Evolutionary conservation across 2,797 vertebrate species (phyloP), one percentile per base, ranked within the genome.

Genomic region (Pantherophis vulpinus): DNA sequence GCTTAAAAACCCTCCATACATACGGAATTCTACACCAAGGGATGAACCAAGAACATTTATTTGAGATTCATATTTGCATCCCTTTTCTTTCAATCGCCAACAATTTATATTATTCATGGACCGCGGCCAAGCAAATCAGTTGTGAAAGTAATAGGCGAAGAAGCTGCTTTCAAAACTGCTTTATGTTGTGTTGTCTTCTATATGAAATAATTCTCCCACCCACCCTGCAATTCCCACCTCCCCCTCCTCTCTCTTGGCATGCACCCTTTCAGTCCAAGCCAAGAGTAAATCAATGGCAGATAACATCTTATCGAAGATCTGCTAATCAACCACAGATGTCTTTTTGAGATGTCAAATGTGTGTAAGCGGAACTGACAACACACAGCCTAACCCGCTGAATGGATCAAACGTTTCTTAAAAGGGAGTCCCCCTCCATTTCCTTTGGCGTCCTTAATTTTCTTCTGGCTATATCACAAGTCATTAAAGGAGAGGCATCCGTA

Each of bases 281-380:
- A 79, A 79, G 18, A 47, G 27, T 92, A 92, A 92, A 93, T 92
- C 66, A 90, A 83, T 83, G 59, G 55, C 86, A 89, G 79, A 89
- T 89, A 89, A 89, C 86, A 59, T 86, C 74, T 90, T 63, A 60
- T 55, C 55, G 23, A 83, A 91, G 88, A 74, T 59, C n/a, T 56
- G 87, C 56, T 92, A 63, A 92, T 89, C 89, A 61, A 86, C 93
- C 29, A 4, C 91, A 94, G 90, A 94, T 59, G 92, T 92, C 55
- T 91, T 29, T 92, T 86, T 88, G 54, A 27, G 70, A 66, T 91
- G 59, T 91, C 86, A 89, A 91, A 83, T 86, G 88, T 58, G 92
- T 83, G 63, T 93, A 92, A 92, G 27, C 32, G 70, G 66, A 58
- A 86, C 59, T 58, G 86, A 90, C 79, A 60, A 59, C 60, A 74